These are phyloP conservation scores for Microcebus lehilahytsara DNA, from an alignment of 2,113 vertebrate genomes.

Conservation along the genomic window DNA sequence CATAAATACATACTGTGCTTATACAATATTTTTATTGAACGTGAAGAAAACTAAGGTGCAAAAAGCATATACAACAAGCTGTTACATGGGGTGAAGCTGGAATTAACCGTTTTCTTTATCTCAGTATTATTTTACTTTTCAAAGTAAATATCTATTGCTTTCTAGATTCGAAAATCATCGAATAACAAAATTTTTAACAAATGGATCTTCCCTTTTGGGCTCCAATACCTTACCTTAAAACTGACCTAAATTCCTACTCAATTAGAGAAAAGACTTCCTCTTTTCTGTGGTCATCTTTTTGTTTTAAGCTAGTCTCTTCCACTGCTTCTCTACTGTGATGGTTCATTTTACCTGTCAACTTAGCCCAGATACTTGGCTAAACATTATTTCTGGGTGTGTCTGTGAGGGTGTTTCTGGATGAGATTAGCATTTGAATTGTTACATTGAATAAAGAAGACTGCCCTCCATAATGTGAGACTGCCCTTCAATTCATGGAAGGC, in stretches of 20 bases:
- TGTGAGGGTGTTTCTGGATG: neutral
- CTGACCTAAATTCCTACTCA: neutral
- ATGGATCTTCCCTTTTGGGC: neutral
- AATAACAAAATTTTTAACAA: neutral
- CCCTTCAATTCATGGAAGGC: too few species aligned
- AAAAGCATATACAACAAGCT: neutral
- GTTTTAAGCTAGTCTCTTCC: neutral
- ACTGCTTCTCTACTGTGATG: neutral
- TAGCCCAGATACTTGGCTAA: neutral
- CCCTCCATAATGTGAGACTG: rapidly evolving
- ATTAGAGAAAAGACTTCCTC: neutral
- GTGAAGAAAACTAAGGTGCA: neutral
- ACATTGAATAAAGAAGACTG: neutral
- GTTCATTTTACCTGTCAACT: neutral
- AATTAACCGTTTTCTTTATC: neutral
- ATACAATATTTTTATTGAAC: neutral
- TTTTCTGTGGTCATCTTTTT: neutral
- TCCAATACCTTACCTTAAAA: neutral
- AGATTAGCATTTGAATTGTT: neutral
- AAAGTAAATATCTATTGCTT: neutral
- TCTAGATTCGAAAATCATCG: constrained; percentile 6
- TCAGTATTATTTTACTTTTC: constrained; percentile 1
- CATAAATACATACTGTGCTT: too few species aligned
- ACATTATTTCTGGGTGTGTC: neutral
- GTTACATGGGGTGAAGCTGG: neutral